A percentile compares a stretch with the other conserved stretches of the same genome.
Conservation (phyloP, 2,888 invertebrate species). For the Chalcis sispes region DNA sequence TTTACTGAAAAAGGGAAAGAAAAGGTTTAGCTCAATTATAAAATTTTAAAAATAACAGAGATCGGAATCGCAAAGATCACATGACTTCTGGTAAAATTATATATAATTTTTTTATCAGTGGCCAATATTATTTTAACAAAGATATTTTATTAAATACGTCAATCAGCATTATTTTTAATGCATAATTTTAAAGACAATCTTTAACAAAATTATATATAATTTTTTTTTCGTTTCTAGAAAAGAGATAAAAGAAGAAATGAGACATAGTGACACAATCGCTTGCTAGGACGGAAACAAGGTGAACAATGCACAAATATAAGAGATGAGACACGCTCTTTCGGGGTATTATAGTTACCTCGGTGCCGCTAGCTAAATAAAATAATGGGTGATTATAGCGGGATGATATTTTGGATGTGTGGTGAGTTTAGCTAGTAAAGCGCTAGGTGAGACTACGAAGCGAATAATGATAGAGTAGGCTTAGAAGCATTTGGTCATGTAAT, state of each 20-base stretch:
- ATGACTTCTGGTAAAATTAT: not conserved
- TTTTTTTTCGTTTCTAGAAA: not conserved
- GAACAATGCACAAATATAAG: slow-evolving; percentile 20
- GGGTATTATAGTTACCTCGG: slow-evolving; percentile 73
- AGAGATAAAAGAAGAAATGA: not conserved
- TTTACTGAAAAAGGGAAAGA: slow-evolving; percentile 66
- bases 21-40: slow-evolving; percentile 48
- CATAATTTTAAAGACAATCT: too few species aligned
- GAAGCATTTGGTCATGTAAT: slow-evolving; percentile 72
- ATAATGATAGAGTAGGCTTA: slow-evolving; percentile 69
- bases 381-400: slow-evolving; percentile 71
- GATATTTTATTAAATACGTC: not conserved
- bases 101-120: slow-evolving; percentile 9
- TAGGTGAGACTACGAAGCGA: slow-evolving; percentile 75
- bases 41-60: slow-evolving; percentile 7
- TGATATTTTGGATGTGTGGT: slow-evolving; percentile 68
- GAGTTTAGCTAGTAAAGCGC: slow-evolving; percentile 72
- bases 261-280: not conserved
- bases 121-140: not conserved
- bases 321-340: slow-evolving; percentile 4
- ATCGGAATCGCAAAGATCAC: not conserved
- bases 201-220: slow-evolving; percentile 10
- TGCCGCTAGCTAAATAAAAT: slow-evolving; percentile 70
- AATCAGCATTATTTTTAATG: not conserved
- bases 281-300: slow-evolving; percentile 18